Base-by-base conservation (phyloP, 2,888 invertebrate genomes). In the Ceraclea dissimilis region DNA sequence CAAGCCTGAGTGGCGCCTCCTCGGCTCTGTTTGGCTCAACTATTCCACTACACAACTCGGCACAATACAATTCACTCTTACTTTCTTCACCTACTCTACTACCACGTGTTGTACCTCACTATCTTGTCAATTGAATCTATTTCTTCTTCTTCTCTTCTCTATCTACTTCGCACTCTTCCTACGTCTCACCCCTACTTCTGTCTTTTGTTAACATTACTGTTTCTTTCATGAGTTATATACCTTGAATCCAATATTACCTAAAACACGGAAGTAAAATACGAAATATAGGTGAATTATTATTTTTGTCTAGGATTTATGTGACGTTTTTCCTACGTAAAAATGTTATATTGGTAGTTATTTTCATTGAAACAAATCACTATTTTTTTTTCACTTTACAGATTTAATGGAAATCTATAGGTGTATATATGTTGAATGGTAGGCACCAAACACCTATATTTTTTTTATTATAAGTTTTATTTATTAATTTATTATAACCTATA, bases 1-100 rank as follows among this genome's bases (percentile, higher is more conserved):
- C 80, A 83, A 85, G 85, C 84, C 85, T 84, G 83, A 78, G 80
- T 81, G 86, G 86, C 85, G 85, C 85, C 86, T 78, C 71, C 69
- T 39, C 46, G 20, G 22, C 50, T 46, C 51, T 44, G 43, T 44
- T 50, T 22, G 34, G 50, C 33, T 26, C 55, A 10, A 26, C 44
- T 26, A 6, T 20, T 18, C 18, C 18, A 47, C 44, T 44, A 11
- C 13, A n/a, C 13, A 20, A 6, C 19, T 47, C 47, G 16, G 43
- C 43, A 10, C 19, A 47, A 8, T 19, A 18, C 19, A 47, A 8
- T 19, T 4, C 19, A 5, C 19, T 20, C 19, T 20, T 18, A 20
- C 20, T 47, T 47, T 47, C 47, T 20, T 16, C 39, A 8, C 39
- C 4, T 39, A 26, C 17, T 20, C 31, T 50, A 34, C 31, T n/a